phyloP scores from a whole-genome alignment of 2,797 vertebrate genomes.

The Glyptemys insculpta region DNA sequence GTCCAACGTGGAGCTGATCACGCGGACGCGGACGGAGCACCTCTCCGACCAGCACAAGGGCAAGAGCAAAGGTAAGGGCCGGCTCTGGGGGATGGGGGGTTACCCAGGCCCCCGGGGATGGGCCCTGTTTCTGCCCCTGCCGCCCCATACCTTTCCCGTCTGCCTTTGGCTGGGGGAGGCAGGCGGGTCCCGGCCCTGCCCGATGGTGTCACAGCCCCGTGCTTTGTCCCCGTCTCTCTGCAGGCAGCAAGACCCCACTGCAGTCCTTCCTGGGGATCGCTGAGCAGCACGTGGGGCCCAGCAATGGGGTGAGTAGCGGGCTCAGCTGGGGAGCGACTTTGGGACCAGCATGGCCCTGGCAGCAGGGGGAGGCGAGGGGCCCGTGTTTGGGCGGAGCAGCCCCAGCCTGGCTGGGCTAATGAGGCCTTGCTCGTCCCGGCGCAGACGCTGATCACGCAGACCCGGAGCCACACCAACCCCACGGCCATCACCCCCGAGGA shows the following conservation, averaged over 20 bases:
- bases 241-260: slow-evolving; percentile 95
- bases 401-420: background rate
- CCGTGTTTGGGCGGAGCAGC: background rate
- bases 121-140: background rate
- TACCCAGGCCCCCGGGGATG: no score
- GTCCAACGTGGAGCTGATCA: slow-evolving; percentile 97
- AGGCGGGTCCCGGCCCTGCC: no score
- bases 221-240: slow-evolving; percentile 48
- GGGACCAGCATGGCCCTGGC: background rate
- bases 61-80: slow-evolving; percentile 91
- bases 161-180: background rate
- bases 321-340: background rate
- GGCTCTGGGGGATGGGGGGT: no score
- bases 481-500: slow-evolving; percentile 94
- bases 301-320: slow-evolving; percentile 89
- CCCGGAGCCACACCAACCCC: slow-evolving; percentile 92
- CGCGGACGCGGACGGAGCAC: slow-evolving; percentile 95
- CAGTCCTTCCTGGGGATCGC: slow-evolving; percentile 98
- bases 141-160: background rate
- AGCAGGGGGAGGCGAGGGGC: background rate
- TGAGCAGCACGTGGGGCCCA: slow-evolving; percentile 95
- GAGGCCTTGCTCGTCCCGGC: background rate
- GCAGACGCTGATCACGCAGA: slow-evolving; percentile 95
- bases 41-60: slow-evolving; percentile 96
- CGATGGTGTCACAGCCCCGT: background rate